Conservation (phyloP, 2,888 invertebrate species). For the Ornithoptera priamus region DNA sequence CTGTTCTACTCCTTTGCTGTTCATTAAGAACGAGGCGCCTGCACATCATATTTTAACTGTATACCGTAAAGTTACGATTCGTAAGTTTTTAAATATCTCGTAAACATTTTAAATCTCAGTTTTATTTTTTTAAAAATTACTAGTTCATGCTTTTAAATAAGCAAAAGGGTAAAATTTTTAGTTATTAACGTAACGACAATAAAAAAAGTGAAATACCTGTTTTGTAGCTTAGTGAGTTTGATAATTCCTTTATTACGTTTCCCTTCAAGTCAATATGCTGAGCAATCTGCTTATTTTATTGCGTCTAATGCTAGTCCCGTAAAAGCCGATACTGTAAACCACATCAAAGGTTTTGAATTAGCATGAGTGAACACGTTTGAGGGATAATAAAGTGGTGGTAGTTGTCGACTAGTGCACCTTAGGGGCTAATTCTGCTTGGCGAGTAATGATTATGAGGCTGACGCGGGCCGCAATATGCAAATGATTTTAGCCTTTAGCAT, state of each 20-base stretch:
- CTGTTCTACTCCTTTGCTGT: no score
- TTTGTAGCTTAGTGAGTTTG: no score
- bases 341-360: constrained; percentile 74
- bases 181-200: no score
- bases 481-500: constrained; percentile 73
- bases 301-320: constrained; percentile 41
- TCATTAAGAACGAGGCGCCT: no score
- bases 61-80: no score
- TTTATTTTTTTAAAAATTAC: no score
- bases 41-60: no score
- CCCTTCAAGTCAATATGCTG: constrained; percentile 35
- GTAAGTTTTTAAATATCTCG: no score
- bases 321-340: constrained; percentile 51
- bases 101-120: no score
- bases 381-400: constrained; percentile 73
- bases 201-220: no score
- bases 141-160: no score
- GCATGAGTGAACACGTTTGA: constrained; percentile 71
- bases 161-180: no score
- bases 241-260: background rate
- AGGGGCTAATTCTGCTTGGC: constrained; percentile 75
- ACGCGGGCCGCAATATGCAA: constrained; percentile 72
- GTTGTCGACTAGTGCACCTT: constrained; percentile 70
- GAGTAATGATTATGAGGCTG: constrained; percentile 72
- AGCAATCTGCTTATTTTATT: constrained; percentile 38